Base-by-base conservation (phyloP, 2,888 invertebrate species). In the Drosophila kanekoi region DNA sequence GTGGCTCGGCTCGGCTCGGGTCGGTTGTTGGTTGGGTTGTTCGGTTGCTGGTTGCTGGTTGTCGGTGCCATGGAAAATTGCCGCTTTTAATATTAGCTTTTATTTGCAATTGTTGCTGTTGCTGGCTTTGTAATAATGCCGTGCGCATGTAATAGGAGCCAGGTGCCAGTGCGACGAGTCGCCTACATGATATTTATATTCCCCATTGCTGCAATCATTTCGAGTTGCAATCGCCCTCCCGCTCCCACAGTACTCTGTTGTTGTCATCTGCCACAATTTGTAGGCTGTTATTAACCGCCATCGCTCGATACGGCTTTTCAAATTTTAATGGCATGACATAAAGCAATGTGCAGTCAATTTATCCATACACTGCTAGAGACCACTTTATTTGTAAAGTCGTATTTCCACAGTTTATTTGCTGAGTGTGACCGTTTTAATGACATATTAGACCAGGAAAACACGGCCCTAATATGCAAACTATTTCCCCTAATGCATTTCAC, bases 71-170 rank as follows among this genome's bases (percentile, higher is more conserved):
- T 81, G 78, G 80, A 84, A 87, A 85, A 87, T 85, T 85, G 80
- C 80, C 78, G 85, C 76, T 87, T 87, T 85, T 87, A 85, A 87
- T 87, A 87, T 84, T 81, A 87, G 74, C 81, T 79, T 79, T 79
- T 79, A 84, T 83, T 86, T 86, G 77, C 81, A 84, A 86, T 83
- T 86, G 83, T 77, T 79, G 81, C 67, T 80, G 76, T 71, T 66
- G 71, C 41, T 66, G 72, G 72, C 75, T 82, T 76, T 83, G 86
- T 78, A 83, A 86, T 86, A 85, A 83, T 83, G 83, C 86, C 83
- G 71, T 80, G 78, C 72, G 71, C 83, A 83, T 83, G 86, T 86
- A 86, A 86, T 83, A 80, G 83, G 76, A 83, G 77, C 86, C 86
- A 86, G 83, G 83, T 82, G 86, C 83, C 83, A 78, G 65, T 70